Base-by-base conservation (phyloP, 1,140 invertebrate species). In the Scaptomyza graminum region DNA sequence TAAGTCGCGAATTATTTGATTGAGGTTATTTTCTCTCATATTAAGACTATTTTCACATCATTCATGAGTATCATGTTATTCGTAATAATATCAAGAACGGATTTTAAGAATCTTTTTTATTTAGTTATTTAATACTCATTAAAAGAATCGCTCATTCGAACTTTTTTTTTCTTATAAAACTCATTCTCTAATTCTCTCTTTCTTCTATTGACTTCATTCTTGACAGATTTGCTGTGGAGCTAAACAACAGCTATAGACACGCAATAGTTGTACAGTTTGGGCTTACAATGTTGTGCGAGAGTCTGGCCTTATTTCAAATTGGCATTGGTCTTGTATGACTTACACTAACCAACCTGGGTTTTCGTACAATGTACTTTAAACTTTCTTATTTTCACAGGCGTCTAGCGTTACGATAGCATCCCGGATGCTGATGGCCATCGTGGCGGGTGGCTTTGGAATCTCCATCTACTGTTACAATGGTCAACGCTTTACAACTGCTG, bases 381-480 rank as follows among this genome's bases (percentile, higher is more conserved):
- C 6, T 13, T 9, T 34, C 31, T n/a, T 7, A 1, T 7, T 9
- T 7, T 34, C 31, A n/a, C 57, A 88, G 82, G 71, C 63, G 18
- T 46, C 76, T 15, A 88, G 68, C 56, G 25, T 59, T 7, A 66
- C 60, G 18, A 88, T 61, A 6, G 57, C 65, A 15, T 43, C 91
- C 9, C 74, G 87, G 16, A 91, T 91, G 90, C 56, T 87, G 25
- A 75, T 91, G 74, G 91, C 84, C 54, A 56, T 91, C 13, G 28
- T 68, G 8, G 82, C 90, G 5, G 51, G 68, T 2, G 82, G 85
- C 56, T 90, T 81, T 63, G 76, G 90, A 74, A 76, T 91, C 54
- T 73, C 82, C 39, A 79, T 91, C 44, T 91, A 90, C 59, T 91
- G 90, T 57, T 91, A 79, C 46, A 91, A 91, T 55, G 87, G 85